Evolutionary conservation across 2,797 vertebrate genomes (phyloP).

Genomic region (Austrolebias charrua): DNA sequence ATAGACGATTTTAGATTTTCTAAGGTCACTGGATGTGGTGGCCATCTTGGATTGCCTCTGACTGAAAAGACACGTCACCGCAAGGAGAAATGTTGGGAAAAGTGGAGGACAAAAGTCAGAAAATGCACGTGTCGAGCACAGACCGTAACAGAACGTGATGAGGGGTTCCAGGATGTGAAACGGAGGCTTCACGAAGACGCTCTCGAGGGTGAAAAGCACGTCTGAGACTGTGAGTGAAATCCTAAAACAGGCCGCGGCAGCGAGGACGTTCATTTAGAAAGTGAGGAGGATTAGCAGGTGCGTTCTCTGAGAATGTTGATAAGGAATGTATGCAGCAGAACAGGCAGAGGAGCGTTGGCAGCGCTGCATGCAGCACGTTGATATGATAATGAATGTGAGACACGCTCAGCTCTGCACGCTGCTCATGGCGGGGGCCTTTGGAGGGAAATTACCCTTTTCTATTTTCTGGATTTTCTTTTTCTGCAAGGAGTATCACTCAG

Average conservation of each 20-base stretch:
- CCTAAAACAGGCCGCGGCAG: slow-evolving; percentile 48
- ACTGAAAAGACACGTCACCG: slow-evolving; percentile 27
- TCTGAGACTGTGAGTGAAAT: slow-evolving; percentile 54
- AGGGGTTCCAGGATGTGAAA: slow-evolving; percentile 44
- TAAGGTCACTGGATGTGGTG: too few species aligned
- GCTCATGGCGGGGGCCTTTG: slow-evolving; percentile 56
- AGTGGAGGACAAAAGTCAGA: slow-evolving; percentile 15
- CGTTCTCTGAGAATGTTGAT: slow-evolving; percentile 66
- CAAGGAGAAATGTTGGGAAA: slow-evolving; percentile 1
- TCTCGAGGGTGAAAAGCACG: slow-evolving; percentile 50
- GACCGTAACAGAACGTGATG: slow-evolving; percentile 32
- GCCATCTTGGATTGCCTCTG: too few species aligned
- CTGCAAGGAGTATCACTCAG: slow-evolving; percentile 33
- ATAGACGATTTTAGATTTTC: too few species aligned
- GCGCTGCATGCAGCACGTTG: slow-evolving; percentile 44
- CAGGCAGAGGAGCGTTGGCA: slow-evolving; percentile 53
- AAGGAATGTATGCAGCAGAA: slow-evolving; percentile 56
- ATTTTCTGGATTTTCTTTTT: slow-evolving; percentile 48
- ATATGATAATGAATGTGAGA: slow-evolving; percentile 62
- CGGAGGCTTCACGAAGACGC: slow-evolving; percentile 45
- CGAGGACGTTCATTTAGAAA: slow-evolving; percentile 45
- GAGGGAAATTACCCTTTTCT: slow-evolving; percentile 58
- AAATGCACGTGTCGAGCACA: slow-evolving; percentile 10
- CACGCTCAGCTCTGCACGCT: slow-evolving; percentile 47
- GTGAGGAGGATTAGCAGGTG: slow-evolving; percentile 65